Evolutionary conservation across 1,140 invertebrate genomes (phyloP).

Genomic region (Euura lappo): DNA sequence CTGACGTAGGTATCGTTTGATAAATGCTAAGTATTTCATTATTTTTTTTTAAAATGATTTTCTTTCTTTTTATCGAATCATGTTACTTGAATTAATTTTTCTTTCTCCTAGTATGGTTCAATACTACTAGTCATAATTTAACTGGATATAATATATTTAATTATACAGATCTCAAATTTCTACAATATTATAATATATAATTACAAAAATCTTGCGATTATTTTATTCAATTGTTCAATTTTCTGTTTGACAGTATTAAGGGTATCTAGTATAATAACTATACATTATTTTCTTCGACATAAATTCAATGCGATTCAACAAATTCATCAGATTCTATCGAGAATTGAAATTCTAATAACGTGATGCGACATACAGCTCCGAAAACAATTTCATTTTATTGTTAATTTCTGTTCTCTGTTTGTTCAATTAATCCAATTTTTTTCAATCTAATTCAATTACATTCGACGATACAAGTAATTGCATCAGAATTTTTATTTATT

Average conservation of each 20-base stretch:
- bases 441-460: no score
- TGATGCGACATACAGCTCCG: not conserved
- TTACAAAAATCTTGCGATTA: not conserved
- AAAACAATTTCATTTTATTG: not conserved
- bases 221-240: no score
- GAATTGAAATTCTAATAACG: not conserved
- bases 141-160: not conserved
- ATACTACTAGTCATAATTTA: not conserved
- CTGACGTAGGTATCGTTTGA: not conserved
- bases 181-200: not conserved
- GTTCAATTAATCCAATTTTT: not conserved
- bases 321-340: not conserved
- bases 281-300: no score
- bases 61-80: not conserved
- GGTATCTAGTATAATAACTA: no score
- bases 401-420: not conserved
- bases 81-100: not conserved
- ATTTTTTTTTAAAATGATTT: not conserved
- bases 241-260: no score
- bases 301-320: no score
- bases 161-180: not conserved
- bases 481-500: conserved; percentile 7
- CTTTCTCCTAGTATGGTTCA: not conserved
- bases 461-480: not conserved
- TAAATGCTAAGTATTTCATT: not conserved